Evolutionary conservation across 92 coral and sea anemone genomes (phyloP), one percentile per base, ranked within the genome.

Genomic region (Paramuricea clavata): DNA sequence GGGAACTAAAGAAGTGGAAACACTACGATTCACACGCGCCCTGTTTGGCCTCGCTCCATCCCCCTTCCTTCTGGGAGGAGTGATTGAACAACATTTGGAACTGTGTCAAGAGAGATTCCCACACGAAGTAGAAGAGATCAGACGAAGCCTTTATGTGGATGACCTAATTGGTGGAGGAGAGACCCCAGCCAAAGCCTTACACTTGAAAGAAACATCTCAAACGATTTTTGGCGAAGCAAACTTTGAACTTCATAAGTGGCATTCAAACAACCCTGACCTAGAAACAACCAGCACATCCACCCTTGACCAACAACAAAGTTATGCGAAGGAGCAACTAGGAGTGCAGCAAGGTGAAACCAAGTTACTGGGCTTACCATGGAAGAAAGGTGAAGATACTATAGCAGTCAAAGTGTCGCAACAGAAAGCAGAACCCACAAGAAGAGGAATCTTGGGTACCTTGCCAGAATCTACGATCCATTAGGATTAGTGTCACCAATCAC

Each of bases 311-410:
- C 21, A 8, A 0, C 15, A 32, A 16, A 28, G 35, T 67, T 67
- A 67, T 7, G 73, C 73, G 19, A 67, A 67, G 22, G 19, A 67
- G n/a, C 4, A 67, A 19, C 44, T 47, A 16, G 84, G 87, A n/a
- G 87, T 81, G n/a, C 60, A 80, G 52, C 27, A 32, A 61, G 89
- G 86, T 39, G 87, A 85, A 57, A 78, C 90, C 5, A 89, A 85
- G 62, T 83, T 89, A 31, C 87, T 89, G 34, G 90, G 86, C 23
- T 22, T 85, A 85, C 43, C 69, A 12, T 89, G 93, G 85, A 69
- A 79, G 84, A 90, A 86, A 68, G 30, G 49, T 25, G 68, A 84
- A 32, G 85, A 89, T 36, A 89, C 77, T 22, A 56, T 84, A 19
- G 49, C 32, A 13, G 78, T 83, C 19, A 83, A 39, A 39, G 44